Percentiles rank a stretch among this genome's conserved stretches.
phyloP scores from a whole-genome alignment of 2,797 vertebrate species.

The Graptemys geographica region DNA sequence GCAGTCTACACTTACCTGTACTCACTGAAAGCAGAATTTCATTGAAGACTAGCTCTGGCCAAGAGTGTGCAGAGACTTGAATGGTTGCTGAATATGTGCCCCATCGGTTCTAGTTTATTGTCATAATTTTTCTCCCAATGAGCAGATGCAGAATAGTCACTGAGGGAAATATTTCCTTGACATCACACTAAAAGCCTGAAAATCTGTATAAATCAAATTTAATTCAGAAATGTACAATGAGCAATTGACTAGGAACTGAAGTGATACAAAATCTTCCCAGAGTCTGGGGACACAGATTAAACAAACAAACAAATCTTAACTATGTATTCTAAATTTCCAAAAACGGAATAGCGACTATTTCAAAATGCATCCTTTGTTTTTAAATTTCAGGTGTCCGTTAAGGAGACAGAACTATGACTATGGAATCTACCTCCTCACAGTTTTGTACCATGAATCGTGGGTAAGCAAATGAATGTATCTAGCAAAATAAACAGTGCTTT shows the following conservation, averaged over 20 bases:
- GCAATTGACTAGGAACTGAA: neutral
- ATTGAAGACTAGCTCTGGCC: neutral
- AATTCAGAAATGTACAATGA: neutral
- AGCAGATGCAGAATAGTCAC: neutral
- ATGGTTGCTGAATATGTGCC: neutral
- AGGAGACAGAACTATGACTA: slow-evolving; percentile 94
- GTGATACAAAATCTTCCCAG: neutral
- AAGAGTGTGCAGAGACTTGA: neutral
- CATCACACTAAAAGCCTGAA: neutral
- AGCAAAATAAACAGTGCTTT: neutral
- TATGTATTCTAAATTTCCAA: neutral
- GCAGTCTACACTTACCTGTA: neutral
- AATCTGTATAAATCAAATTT: neutral
- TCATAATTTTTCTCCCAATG: neutral
- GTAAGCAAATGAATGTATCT: slow-evolving; percentile 82
- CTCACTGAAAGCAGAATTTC: neutral
- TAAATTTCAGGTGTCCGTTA: slow-evolving; percentile 89
- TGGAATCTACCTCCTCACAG: slow-evolving; percentile 93
- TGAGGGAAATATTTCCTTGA: neutral
- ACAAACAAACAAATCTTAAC: neutral
- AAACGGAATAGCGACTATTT: neutral
- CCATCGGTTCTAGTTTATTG: neutral
- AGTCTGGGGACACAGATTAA: neutral
- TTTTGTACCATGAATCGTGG: slow-evolving; percentile 98
- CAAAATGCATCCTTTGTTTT: neutral